Conservation (phyloP, 1,140 invertebrate genomes). For the Matsumurasca onukii region DNA sequence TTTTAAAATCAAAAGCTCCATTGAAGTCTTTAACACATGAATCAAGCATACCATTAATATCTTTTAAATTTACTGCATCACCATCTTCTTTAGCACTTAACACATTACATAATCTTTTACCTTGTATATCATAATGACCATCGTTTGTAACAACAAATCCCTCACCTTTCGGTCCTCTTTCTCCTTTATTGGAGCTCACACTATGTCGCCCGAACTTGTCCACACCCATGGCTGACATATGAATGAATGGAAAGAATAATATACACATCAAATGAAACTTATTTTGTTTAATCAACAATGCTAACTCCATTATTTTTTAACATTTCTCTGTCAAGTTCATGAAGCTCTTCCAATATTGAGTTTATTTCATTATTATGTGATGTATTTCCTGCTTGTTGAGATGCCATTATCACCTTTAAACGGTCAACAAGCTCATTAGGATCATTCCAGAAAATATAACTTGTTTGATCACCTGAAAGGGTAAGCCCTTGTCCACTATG, state of each 20-base stretch:
- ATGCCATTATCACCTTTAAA: neutral
- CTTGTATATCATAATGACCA: constrained; percentile 2
- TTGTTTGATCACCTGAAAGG: neutral
- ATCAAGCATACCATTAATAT: neutral
- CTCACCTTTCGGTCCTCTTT: constrained; percentile 5
- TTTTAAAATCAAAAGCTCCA: neutral
- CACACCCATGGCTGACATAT: neutral
- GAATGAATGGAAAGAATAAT: neutral
- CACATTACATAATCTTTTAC: constrained; percentile 10
- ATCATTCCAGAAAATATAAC: constrained; percentile 9
- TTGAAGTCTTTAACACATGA: neutral
- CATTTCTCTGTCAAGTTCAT: neutral
- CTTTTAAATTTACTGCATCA: constrained; percentile 2
- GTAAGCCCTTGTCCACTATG: neutral
- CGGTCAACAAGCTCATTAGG: constrained; percentile 15
- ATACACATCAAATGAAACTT: neutral
- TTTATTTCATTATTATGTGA: neutral
- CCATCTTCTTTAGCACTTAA: neutral
- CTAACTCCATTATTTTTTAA: too few species aligned
- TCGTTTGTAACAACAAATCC: constrained; percentile 2
- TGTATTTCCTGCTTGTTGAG: constrained; percentile 6
- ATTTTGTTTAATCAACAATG: neutral
- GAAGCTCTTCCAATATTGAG: constrained; percentile 1
- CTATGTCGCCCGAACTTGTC: constrained; percentile 12
- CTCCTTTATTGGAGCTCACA: neutral